These are phyloP conservation scores for Lophotriccus pileatus DNA, from an alignment of 2,797 vertebrate genomes.

Conservation along the genomic window DNA sequence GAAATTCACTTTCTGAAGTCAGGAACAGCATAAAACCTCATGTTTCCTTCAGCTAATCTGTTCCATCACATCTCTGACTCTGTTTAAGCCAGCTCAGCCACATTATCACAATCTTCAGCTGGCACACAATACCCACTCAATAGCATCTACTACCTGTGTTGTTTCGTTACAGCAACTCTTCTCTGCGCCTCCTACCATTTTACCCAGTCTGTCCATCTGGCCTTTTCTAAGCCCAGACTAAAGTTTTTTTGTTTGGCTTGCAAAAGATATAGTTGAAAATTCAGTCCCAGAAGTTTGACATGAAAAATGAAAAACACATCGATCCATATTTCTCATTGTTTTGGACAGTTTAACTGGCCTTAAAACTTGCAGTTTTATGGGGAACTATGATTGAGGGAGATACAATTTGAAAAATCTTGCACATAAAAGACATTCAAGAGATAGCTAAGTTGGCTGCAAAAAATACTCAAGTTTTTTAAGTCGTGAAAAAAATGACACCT, in stretches of 20 bases:
- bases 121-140: background rate
- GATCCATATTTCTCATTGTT: background rate
- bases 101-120: background rate
- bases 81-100: background rate
- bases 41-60: background rate
- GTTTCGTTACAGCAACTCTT: background rate
- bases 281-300: background rate
- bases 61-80: background rate
- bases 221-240: background rate
- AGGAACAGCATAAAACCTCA: background rate
- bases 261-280: background rate
- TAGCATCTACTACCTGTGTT: background rate
- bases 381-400: background rate
- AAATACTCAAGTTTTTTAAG: background rate
- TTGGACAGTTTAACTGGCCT: background rate
- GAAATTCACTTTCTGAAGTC: background rate
- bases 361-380: background rate
- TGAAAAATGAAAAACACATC: background rate
- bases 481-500: background rate
- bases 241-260: background rate
- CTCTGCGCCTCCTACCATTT: background rate
- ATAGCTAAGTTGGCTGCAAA: background rate
- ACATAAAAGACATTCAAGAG: background rate
- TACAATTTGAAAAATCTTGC: background rate
- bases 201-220: background rate